A percentile compares a stretch with the other conserved stretches of the same genome.
phyloP scores from a whole-genome alignment of 53 echinoderm and acorn worm genomes.

The Luidia sarsii region DNA sequence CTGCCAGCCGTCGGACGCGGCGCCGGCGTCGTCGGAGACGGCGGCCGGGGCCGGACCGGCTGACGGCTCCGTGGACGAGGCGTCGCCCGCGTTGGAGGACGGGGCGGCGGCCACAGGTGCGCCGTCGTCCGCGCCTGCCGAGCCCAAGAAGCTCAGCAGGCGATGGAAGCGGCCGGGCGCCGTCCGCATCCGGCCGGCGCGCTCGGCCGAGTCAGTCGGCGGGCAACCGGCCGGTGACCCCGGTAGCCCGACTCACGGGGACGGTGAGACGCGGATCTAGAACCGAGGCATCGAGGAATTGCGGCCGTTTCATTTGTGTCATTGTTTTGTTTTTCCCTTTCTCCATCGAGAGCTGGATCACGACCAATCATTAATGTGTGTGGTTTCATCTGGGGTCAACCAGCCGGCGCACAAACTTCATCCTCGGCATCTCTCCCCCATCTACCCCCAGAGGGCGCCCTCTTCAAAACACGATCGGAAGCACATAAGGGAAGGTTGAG shows the following conservation, averaged over 20 bases:
- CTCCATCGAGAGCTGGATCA: too few relatives aligned
- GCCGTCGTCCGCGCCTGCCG: background rate
- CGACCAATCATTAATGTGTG: slow-evolving; percentile 9
- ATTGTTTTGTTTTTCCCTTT: too few relatives aligned
- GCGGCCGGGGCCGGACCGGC: background rate
- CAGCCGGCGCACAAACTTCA: too few relatives aligned
- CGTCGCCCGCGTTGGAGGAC: too few relatives aligned
- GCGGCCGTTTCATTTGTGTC: background rate
- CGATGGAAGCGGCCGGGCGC: slow-evolving; percentile 47
- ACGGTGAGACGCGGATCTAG: slow-evolving; percentile 39
- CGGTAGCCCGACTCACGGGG: slow-evolving; percentile 35
- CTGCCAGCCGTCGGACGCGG: slow-evolving; percentile 33
- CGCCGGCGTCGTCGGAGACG: slow-evolving; percentile 26
- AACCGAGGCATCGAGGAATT: too few relatives aligned
- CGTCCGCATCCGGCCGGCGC: slow-evolving; percentile 41
- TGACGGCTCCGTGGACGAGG: slow-evolving; percentile 23
- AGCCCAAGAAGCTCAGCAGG: slow-evolving; percentile 44
- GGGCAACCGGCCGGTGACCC: slow-evolving; percentile 30
- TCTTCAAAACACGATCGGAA: too few relatives aligned
- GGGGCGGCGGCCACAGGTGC: background rate
- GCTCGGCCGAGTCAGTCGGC: slow-evolving; percentile 38
- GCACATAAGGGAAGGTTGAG: too few relatives aligned
- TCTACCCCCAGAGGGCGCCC: too few relatives aligned
- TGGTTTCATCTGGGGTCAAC: too few relatives aligned
- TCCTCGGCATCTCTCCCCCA: too few relatives aligned